A percentile compares a stretch with the other conserved stretches of the same genome.
These are phyloP conservation scores for Marronus borbonicus DNA, from an alignment of 2,888 invertebrate genomes.

Conservation along the genomic window DNA sequence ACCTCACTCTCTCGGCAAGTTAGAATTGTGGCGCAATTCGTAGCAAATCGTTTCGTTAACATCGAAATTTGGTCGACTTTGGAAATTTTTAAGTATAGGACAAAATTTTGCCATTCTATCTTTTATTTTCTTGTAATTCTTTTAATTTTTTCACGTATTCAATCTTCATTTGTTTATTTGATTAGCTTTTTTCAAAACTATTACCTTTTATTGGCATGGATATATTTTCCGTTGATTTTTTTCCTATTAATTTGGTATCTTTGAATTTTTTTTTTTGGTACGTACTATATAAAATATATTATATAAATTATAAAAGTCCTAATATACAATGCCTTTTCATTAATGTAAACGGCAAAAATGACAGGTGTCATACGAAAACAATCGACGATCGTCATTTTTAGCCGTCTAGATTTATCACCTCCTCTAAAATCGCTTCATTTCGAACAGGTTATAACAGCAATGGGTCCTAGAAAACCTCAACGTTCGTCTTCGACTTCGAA, in stretches of 20 bases:
- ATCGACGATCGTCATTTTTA: too few relatives aligned
- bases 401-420: too few relatives aligned
- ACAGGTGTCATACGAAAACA: too few relatives aligned
- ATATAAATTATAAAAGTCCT: too few relatives aligned
- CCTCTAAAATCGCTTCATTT: not conserved
- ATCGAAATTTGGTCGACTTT: not conserved
- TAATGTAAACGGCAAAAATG: too few relatives aligned
- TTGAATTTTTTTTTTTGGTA: too few relatives aligned
- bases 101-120: conserved; percentile 3
- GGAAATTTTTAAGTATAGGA: conserved; percentile 37
- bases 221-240: too few relatives aligned
- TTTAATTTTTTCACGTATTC: not conserved
- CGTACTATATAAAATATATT: too few relatives aligned
- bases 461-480: conserved; percentile 86
- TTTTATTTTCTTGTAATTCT: too few relatives aligned
- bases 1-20: conserved; percentile 21
- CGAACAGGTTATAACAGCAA: conserved; percentile 82
- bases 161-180: not conserved
- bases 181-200: conserved; percentile 9
- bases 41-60: not conserved
- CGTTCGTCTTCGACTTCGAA: conserved; percentile 67
- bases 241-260: too few relatives aligned
- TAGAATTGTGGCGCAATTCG: conserved; percentile 19
- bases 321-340: too few relatives aligned
- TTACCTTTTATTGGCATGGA: conserved; percentile 53